Conservation (phyloP, 2,888 invertebrate species). For the Caenorhabditis sulstoni region DNA sequence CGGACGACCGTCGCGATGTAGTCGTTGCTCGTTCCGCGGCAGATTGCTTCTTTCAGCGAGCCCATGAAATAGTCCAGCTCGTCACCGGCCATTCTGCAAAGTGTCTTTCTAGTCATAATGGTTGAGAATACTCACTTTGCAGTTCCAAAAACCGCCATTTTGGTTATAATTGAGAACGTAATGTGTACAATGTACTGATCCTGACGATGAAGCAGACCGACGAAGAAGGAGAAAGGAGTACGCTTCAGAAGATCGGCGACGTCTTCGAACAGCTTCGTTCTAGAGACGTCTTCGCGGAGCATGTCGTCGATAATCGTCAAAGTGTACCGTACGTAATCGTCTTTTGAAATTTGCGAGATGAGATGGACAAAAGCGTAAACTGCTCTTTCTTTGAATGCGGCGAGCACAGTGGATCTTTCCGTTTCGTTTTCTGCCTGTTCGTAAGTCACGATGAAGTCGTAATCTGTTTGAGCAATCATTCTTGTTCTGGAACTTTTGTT, state of each 20-base stretch:
- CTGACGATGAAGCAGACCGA: slow-evolving; percentile 42
- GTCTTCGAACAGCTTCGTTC: slow-evolving; percentile 49
- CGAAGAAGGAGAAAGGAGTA: slow-evolving; percentile 43
- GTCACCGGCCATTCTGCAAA: slow-evolving; percentile 36
- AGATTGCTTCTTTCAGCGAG: slow-evolving; percentile 45
- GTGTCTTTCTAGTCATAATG: no score
- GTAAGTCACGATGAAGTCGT: slow-evolving; percentile 54
- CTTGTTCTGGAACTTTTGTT: slow-evolving; percentile 22
- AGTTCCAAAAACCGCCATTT: slow-evolving; percentile 44
- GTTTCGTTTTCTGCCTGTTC: slow-evolving; percentile 35
- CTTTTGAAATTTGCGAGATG: slow-evolving; percentile 55
- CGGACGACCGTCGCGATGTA: slow-evolving; percentile 48
- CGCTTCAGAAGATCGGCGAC: slow-evolving; percentile 48
- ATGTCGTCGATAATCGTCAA: slow-evolving; percentile 54
- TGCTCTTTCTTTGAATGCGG: slow-evolving; percentile 46
- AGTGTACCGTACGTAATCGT: slow-evolving; percentile 46
- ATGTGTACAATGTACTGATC: slow-evolving; percentile 50
- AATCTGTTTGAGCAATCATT: slow-evolving; percentile 57
- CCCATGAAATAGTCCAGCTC: slow-evolving; percentile 55
- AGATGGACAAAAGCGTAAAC: slow-evolving; percentile 58
- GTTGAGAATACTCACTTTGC: slow-evolving; percentile 7
- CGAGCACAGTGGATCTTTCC: slow-evolving; percentile 36
- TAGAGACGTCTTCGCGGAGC: slow-evolving; percentile 40
- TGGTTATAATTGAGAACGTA: slow-evolving; percentile 43
- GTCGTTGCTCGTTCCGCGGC: slow-evolving; percentile 47